Evolutionary conservation across 2,113 vertebrate genomes (phyloP), one percentile per base, ranked within the genome.

Genomic region (Anoura caudifer): DNA sequence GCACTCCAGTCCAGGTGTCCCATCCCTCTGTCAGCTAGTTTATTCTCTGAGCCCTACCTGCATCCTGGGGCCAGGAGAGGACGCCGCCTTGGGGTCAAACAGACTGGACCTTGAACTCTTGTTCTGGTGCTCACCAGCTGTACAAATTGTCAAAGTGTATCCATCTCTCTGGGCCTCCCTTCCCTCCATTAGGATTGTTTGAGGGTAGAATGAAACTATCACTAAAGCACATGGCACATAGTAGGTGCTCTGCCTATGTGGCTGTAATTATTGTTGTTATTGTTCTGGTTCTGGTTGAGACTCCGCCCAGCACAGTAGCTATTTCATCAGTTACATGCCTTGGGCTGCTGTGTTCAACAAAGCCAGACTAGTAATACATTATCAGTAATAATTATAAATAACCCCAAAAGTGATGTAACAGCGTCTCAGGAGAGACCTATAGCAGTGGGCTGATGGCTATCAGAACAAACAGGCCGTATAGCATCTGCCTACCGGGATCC

Each of bases 301-400:
- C 38, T 12, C 54, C 77, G 59, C 38, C 87, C n/a, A 16, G 73
- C 12, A 1, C n/a, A 14, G 59, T 24, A 59, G 73, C 41, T 38
- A 0, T 36, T 81, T 81, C 26, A n/a, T 63, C 84, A 38, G 41
- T 76, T 63, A 10, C 0, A 0, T 72, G 61, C 69, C 65, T 33
- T 33, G 65, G 41, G 45, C 56, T 41, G 12, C 65, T 13, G 15
- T 65, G 63, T 88, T 79, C 26, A 28, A 5, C 41, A 43, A 61
- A 14, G 15, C 26, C 33, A 43, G 36, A 75, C 70, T 43, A 15
- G 77, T 43, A 43, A 22, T 90, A 33, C 38, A 75, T 69, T 41
- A 61, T 73, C 50, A 87, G 61, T 69, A n/a, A 41, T 92, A 24
- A 82, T 92, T 52, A 24, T 69, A 41, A 90, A 41, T n/a, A 90